Evolutionary conservation across 2,888 invertebrate genomes (phyloP).

Genomic region (Aporophyla nigra): DNA sequence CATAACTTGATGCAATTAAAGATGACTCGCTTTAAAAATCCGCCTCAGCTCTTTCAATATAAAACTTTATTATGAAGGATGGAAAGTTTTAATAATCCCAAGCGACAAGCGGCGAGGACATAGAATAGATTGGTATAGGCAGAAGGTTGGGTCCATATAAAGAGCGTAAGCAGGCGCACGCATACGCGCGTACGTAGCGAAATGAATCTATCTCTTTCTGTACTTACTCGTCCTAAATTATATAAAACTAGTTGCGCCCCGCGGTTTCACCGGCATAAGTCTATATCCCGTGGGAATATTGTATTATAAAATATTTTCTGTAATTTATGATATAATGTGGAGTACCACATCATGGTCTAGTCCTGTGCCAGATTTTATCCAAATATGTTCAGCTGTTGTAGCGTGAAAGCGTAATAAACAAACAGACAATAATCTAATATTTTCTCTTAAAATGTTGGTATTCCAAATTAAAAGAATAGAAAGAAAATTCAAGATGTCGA

Average conservation of each 20-base stretch:
- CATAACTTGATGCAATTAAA: slow-evolving; percentile 76
- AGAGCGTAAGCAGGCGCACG: neutral
- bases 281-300: too few relatives aligned
- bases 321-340: too few relatives aligned
- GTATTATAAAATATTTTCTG: too few relatives aligned
- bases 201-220: too few relatives aligned
- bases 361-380: too few relatives aligned
- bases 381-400: too few relatives aligned
- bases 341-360: too few relatives aligned
- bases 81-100: slow-evolving; percentile 84
- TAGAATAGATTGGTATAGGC: slow-evolving; percentile 1
- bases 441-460: too few relatives aligned
- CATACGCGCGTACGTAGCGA: neutral
- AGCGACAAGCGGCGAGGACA: slow-evolving; percentile 73
- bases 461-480: neutral
- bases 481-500: neutral
- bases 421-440: too few relatives aligned
- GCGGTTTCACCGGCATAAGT: too few relatives aligned
- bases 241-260: neutral
- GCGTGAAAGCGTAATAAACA: too few relatives aligned
- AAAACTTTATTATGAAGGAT: slow-evolving; percentile 78
- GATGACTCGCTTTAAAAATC: slow-evolving; percentile 71
- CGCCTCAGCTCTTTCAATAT: slow-evolving; percentile 76
- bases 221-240: neutral
- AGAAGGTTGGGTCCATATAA: neutral